Evolutionary conservation across 2,113 vertebrate species (phyloP), one percentile per base, ranked within the genome.

Genomic region (Macaca fascicularis): DNA sequence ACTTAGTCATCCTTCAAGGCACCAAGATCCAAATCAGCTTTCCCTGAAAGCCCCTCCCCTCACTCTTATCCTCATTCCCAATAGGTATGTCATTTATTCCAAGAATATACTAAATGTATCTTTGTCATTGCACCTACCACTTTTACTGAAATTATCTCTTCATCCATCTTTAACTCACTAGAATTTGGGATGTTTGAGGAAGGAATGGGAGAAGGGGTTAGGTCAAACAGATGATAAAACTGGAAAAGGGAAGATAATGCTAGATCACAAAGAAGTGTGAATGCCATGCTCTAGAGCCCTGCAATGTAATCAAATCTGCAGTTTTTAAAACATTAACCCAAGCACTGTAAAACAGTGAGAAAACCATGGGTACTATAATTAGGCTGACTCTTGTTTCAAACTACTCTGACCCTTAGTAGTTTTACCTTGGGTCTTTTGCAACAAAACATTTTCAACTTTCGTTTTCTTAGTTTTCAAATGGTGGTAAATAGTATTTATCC

Each of bases 381-480:
- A 74, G 30, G 7, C 55, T 61, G 70, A 43, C 22, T 81, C 74
- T 48, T 78, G 20, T 79, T 79, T 52, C 76, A 91, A 95, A 81
- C 22, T 69, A 70, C 38, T 83, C 81, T 69, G 35, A 92, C 6
- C 45, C 16, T 61, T 40, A 48, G 2, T 0, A 69, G 8, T 6
- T 80, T 74, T 85, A 85, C 70, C 48, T 70, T 48, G 45, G 25
- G 10, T 74, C 85, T n/a, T 87, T 94, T 72, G 74, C 25, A 30
- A 23, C 11, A 82, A 52, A 74, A 45, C 23, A 95, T 92, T 79
- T 81, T 76, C 11, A 81, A 8, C 35, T 50, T 74, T 40, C 35
- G 17, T 78, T 48, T 92, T 96, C 30, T 84, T 76, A 48, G 55
- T 22, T 72, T 45, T 94, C 48, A 70, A 22, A 70, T 85, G 27